phyloP scores from a whole-genome alignment of 2,113 vertebrate species.

The Tinamus guttatus region DNA sequence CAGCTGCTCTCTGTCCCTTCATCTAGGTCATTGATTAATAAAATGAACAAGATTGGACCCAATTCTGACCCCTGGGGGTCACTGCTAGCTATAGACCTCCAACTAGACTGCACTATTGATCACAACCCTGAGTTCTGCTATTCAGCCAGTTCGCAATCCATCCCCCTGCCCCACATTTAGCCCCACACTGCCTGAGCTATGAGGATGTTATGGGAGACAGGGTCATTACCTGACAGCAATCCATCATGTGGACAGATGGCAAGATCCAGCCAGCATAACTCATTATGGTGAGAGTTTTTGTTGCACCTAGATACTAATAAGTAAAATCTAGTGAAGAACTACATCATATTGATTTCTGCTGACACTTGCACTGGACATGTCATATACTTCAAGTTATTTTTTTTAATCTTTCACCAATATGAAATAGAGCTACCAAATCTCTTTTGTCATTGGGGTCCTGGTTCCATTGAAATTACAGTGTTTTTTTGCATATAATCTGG shows the following conservation, averaged over 20 bases:
- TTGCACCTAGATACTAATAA: not conserved
- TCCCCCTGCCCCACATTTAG: no score
- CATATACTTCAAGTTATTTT: not conserved
- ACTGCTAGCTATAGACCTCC: no score
- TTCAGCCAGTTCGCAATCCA: no score
- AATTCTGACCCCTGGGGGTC: no score
- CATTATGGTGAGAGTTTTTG: rapidly evolving
- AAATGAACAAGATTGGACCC: no score
- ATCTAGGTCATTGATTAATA: no score
- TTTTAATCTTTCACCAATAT: not conserved
- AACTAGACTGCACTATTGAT: no score
- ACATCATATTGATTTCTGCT: not conserved
- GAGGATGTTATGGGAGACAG: no score
- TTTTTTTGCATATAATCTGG: not conserved
- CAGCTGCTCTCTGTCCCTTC: no score
- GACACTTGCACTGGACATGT: not conserved
- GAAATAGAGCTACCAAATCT: not conserved
- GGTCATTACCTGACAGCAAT: no score
- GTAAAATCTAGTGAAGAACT: not conserved
- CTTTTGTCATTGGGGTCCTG: not conserved
- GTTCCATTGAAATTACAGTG: not conserved
- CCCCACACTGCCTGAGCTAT: no score
- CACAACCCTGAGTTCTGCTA: no score
- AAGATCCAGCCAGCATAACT: not conserved
- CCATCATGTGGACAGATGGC: not conserved